Conservation (phyloP, 2,888 invertebrate species). For the Dynastes maya region DNA sequence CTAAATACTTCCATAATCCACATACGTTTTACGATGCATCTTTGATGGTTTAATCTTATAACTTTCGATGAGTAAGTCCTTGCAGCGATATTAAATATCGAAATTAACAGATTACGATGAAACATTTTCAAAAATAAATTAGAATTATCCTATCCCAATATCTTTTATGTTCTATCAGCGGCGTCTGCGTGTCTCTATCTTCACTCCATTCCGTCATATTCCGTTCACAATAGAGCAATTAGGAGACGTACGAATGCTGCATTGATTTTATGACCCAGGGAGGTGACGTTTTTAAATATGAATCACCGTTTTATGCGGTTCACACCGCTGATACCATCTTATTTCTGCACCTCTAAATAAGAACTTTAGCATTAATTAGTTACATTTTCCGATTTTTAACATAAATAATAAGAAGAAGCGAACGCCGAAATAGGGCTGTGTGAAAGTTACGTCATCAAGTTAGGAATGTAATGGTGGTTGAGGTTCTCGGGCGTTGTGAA, state of each 20-base stretch:
- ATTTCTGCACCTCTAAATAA: not conserved
- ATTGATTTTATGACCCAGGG: conserved; percentile 22
- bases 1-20: not conserved
- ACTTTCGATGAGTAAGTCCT: conserved; percentile 52
- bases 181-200: conserved; percentile 9
- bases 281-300: conserved; percentile 30
- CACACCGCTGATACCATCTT: not conserved
- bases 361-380: not conserved
- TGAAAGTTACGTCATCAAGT: conserved; percentile 64
- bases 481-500: conserved; percentile 67
- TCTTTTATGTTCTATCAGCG: not conserved
- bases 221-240: not conserved
- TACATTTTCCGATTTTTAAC: not conserved
- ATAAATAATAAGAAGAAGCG: conserved; percentile 7
- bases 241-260: not conserved
- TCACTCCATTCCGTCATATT: not conserved
- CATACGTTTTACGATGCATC: conserved; percentile 39
- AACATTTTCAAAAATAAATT: conserved; percentile 45
- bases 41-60: conserved; percentile 35
- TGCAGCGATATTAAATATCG: conserved; percentile 51
- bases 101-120: conserved; percentile 49
- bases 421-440: conserved; percentile 32
- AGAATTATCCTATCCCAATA: too few relatives aligned
- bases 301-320: conserved; percentile 16
- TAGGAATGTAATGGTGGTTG: conserved; percentile 65